Conservation (phyloP, 2,888 invertebrate species). For the Caenorhabditis sp. region DNA sequence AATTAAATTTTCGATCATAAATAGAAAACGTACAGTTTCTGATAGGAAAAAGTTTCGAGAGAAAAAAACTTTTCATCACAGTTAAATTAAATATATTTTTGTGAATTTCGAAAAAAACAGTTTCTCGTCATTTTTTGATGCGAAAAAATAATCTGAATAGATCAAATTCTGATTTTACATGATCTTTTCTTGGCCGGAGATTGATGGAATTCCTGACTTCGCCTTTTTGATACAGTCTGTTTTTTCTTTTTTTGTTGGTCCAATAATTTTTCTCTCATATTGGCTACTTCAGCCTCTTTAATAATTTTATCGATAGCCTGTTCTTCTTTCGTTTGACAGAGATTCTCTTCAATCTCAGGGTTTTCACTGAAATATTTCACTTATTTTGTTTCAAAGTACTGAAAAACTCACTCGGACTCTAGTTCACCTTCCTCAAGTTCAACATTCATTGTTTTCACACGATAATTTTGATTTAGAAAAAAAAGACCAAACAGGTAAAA, state of each 20-base stretch:
- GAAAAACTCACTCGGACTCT: conserved; percentile 17
- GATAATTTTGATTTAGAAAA: neutral
- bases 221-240: neutral
- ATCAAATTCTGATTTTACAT: too few relatives aligned
- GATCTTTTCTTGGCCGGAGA: too few relatives aligned
- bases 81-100: too few relatives aligned
- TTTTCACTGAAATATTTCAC: neutral
- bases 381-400: neutral
- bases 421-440: conserved; percentile 36
- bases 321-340: neutral
- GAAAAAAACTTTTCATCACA: too few relatives aligned
- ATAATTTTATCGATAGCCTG: conserved; percentile 1
- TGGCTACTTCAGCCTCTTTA: neutral
- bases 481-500: conserved; percentile 9
- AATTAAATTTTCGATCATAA: too few relatives aligned
- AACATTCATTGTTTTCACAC: neutral
- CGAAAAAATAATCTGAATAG: too few relatives aligned
- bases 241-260: neutral
- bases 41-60: too few relatives aligned
- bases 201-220: neutral
- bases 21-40: too few relatives aligned
- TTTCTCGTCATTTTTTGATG: too few relatives aligned
- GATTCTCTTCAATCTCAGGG: neutral
- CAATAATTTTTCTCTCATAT: neutral
- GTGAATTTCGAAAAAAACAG: too few relatives aligned